Evolutionary conservation across 2,888 invertebrate genomes (phyloP).

Genomic region (Homarus gammarus): DNA sequence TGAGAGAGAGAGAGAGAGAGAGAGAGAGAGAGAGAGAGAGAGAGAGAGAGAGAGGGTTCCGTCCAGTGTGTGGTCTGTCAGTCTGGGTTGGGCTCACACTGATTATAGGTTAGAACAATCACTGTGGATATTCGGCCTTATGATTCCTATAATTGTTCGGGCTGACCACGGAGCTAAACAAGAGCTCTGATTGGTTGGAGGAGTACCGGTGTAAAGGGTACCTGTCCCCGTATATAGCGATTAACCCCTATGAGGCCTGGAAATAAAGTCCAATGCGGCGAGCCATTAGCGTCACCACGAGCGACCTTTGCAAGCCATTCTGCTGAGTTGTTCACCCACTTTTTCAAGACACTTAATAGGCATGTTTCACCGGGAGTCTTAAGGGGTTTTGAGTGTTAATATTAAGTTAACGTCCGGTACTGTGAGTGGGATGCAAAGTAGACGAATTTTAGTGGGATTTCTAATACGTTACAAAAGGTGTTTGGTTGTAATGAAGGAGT

Average conservation of each 20-base stretch:
- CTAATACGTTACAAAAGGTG: too few species aligned
- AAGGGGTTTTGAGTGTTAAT: constrained; percentile 13
- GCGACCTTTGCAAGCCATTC: neutral
- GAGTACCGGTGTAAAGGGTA: neutral
- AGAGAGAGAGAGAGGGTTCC: neutral
- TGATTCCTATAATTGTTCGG: constrained; percentile 45
- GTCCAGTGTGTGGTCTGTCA: constrained; percentile 10
- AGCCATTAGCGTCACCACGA: neutral
- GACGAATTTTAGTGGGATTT: neutral
- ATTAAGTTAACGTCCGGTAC: constrained; percentile 6
- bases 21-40: too few species aligned
- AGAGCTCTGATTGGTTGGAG: constrained; percentile 37
- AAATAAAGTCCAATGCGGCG: constrained; percentile 27
- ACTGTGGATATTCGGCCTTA: constrained; percentile 39
- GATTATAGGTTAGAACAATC: constrained; percentile 39
- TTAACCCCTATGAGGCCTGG: constrained; percentile 18
- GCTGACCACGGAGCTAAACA: constrained; percentile 44
- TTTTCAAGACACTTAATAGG: constrained; percentile 41
- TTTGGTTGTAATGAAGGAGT: too few species aligned
- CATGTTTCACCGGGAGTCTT: constrained; percentile 26
- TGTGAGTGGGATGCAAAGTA: neutral
- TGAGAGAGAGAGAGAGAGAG: too few species aligned
- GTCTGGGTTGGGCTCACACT: constrained; percentile 1
- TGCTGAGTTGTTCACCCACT: constrained; percentile 12
- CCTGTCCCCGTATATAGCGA: neutral